Conservation (phyloP, 2,888 invertebrate species). For the Zootermopsis nevadensis region DNA sequence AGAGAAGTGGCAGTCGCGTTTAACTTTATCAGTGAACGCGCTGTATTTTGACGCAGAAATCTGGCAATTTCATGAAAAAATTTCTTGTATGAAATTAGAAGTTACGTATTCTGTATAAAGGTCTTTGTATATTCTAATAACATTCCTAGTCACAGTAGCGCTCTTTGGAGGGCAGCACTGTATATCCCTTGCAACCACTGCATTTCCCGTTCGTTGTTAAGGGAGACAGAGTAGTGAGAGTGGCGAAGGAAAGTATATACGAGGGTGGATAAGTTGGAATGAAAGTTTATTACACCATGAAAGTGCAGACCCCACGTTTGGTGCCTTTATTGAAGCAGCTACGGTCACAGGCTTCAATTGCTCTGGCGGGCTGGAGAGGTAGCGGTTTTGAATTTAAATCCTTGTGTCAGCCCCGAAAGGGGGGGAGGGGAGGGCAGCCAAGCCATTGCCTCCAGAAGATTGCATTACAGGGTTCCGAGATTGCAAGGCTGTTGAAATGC, state of each 20-base stretch:
- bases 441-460: neutral
- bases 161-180: neutral
- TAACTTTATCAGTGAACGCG: no score
- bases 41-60: no score
- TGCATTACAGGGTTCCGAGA: neutral
- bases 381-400: neutral
- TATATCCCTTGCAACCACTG: neutral
- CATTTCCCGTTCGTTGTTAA: neutral
- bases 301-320: neutral
- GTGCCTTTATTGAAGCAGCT: constrained; percentile 21
- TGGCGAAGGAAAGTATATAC: neutral
- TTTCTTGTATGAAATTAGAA: neutral
- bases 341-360: neutral
- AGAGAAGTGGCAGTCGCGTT: no score
- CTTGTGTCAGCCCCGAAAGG: neutral
- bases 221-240: neutral
- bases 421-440: neutral
- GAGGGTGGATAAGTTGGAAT: neutral
- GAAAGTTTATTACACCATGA: constrained; percentile 15
- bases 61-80: neutral
- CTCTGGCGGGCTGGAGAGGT: neutral
- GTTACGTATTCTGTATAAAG: neutral
- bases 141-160: neutral
- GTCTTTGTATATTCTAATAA: neutral
- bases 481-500: neutral